Evolutionary conservation across 1,140 invertebrate genomes (phyloP).

Genomic region (Pogonomyrmex barbatus): DNA sequence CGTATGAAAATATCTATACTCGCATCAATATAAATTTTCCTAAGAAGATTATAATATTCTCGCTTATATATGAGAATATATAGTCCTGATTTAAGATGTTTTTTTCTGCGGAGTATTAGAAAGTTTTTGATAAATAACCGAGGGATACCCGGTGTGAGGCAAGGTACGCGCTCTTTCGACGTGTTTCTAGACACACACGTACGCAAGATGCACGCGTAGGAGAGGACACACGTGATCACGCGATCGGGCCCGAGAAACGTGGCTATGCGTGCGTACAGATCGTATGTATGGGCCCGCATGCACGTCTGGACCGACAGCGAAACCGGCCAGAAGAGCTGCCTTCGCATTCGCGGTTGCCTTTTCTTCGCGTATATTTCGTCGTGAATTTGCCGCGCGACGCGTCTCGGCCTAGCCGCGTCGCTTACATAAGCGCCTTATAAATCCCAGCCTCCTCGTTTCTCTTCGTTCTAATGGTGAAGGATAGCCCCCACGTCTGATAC

Average conservation of each 20-base stretch:
- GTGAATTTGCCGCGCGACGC: slow-evolving; percentile 23
- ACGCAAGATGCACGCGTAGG: background rate
- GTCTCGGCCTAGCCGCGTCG: slow-evolving; percentile 11
- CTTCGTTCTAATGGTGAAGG: slow-evolving; percentile 19
- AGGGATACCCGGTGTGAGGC: slow-evolving; percentile 10
- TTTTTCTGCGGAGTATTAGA: background rate
- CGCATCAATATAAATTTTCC: too few species aligned
- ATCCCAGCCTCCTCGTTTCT: slow-evolving; percentile 6
- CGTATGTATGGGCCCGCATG: slow-evolving; percentile 49
- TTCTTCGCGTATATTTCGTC: slow-evolving; percentile 39
- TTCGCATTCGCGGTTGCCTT: slow-evolving; percentile 17
- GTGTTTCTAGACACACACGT: slow-evolving; percentile 15
- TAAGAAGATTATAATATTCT: too few species aligned
- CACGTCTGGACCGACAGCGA: slow-evolving; percentile 54
- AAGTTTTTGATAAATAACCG: background rate
- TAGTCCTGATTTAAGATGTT: too few species aligned
- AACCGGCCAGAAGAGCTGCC: slow-evolving; percentile 36
- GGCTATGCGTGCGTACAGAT: slow-evolving; percentile 58
- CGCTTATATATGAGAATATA: too few species aligned
- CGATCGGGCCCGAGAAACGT: slow-evolving; percentile 62
- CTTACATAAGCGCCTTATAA: slow-evolving; percentile 51
- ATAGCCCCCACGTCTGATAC: background rate
- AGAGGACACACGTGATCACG: slow-evolving; percentile 60
- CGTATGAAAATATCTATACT: too few species aligned
- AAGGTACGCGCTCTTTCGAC: background rate